phyloP scores from a whole-genome alignment of 1,140 invertebrate genomes.

The Acromyrmex echinatior region DNA sequence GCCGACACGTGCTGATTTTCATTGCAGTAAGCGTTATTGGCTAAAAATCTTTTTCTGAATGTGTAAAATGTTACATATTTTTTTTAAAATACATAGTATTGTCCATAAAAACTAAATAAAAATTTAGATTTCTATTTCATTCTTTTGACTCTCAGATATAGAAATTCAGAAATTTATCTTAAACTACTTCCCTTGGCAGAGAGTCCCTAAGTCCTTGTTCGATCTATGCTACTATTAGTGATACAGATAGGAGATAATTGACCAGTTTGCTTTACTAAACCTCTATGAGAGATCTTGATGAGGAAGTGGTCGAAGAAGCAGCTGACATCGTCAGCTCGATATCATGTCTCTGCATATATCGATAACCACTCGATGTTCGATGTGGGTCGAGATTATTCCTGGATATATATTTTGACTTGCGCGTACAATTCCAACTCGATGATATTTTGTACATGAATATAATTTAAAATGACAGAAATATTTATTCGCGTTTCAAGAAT shows the following conservation, averaged over 20 bases:
- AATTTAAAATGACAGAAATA: slow-evolving; percentile 4
- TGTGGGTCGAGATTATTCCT: slow-evolving; percentile 50
- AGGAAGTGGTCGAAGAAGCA: slow-evolving; percentile 53
- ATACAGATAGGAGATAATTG: slow-evolving; percentile 53
- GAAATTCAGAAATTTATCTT: neutral
- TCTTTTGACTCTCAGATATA: neutral
- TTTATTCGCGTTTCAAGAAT: neutral
- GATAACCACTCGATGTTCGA: slow-evolving; percentile 52
- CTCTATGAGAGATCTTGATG: slow-evolving; percentile 43
- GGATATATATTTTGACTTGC: slow-evolving; percentile 27
- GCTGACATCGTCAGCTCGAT: slow-evolving; percentile 40
- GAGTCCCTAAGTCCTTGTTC: neutral
- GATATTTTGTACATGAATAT: neutral
- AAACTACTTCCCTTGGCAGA: neutral
- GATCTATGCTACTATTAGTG: slow-evolving; percentile 8
- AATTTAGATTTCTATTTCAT: neutral
- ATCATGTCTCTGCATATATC: slow-evolving; percentile 54
- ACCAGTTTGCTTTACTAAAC: slow-evolving; percentile 52
- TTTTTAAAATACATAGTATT: neutral
- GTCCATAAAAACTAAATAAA: neutral
- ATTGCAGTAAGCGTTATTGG: neutral
- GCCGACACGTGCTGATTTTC: neutral
- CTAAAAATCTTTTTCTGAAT: neutral
- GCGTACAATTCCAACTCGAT: slow-evolving; percentile 24
- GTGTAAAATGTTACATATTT: neutral